phyloP scores from a whole-genome alignment of 2,113 vertebrate species.

The Phyllopteryx taeniolatus region DNA sequence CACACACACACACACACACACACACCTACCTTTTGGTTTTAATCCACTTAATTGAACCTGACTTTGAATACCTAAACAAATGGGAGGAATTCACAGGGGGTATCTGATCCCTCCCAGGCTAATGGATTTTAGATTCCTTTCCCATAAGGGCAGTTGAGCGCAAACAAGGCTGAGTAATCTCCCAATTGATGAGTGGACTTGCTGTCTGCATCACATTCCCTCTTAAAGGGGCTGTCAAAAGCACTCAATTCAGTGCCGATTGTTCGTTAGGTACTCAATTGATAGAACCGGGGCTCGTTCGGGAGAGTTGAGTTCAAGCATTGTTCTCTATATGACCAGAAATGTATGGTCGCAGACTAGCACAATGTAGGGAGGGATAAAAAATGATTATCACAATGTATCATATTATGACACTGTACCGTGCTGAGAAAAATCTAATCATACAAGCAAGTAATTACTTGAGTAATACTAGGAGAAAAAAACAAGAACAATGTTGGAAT shows the following conservation, averaged over 20 bases:
- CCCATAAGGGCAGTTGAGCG: slow-evolving; percentile 66
- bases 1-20: slow-evolving; percentile 5
- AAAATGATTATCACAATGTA: neutral
- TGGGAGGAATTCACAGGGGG: slow-evolving; percentile 73
- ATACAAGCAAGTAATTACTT: too few species aligned
- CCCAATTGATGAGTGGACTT: slow-evolving; percentile 67
- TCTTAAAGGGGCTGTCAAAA: slow-evolving; percentile 68
- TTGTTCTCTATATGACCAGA: neutral
- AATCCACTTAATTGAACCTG: slow-evolving; percentile 75
- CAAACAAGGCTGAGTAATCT: slow-evolving; percentile 76
- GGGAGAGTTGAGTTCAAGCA: neutral
- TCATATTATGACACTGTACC: too few species aligned
- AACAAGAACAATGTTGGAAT: too few species aligned
- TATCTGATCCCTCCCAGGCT: slow-evolving; percentile 69
- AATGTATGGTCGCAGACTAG: neutral
- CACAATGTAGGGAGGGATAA: neutral
- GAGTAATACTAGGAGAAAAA: too few species aligned
- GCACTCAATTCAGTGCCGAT: slow-evolving; percentile 68
- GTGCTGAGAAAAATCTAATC: too few species aligned
- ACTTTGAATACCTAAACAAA: slow-evolving; percentile 78
- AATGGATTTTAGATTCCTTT: slow-evolving; percentile 77
- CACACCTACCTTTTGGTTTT: slow-evolving; percentile 47
- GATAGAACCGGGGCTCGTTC: slow-evolving; percentile 39
- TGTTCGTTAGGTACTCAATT: slow-evolving; percentile 62
- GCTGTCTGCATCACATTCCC: slow-evolving; percentile 70